Base-by-base conservation (phyloP, 2,888 invertebrate species). In the Bugulina stolonifera region DNA sequence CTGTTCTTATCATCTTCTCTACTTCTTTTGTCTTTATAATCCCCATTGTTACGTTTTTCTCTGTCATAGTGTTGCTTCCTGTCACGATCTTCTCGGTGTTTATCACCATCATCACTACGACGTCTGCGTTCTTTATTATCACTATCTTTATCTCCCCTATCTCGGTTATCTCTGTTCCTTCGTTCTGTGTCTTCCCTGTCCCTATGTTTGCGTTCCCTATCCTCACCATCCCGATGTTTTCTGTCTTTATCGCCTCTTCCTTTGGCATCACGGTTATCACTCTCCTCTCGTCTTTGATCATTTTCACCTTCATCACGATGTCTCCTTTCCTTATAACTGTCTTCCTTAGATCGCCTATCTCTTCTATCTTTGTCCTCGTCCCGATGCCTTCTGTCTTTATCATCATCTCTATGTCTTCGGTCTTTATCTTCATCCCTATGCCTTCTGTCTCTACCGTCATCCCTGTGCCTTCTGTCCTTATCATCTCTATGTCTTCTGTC, bases 341-440 rank as follows among this genome's bases (percentile, higher is more conserved):
- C 18, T 43, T 43, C 43, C 18, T 43, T 43, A 18, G n/a, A n/a
- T n/a, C n/a, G n/a, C n/a, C n/a, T n/a, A n/a, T n/a, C n/a, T 32
- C n/a, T 29, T 55, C 75, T 73, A 22, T 74, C 75, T 22, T 76
- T 75, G 18, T 29, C 27, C 3, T 57, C 69, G 69, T 73, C 75
- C 73, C 76, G 73, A 57, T 74, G 74, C 72, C 73, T 75, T 35
- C 76, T 57, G 72, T 64, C 64, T 64, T 76, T 73, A 64, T 70
- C 52, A 25, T 27, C 43, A 54, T 5, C 69, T 34, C 23, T 58
- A 29, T 43, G 69, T 64, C 18, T 54, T 58, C 25, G 69, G 71
- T 58, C 73, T 72, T 35, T 72, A 58, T 58, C 73, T 72, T 35
- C 71, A n/a, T 54, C 73, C 72, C 35, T 70, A 23, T 18, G 34